Percentiles rank a stretch among this genome's conserved stretches.
These are phyloP conservation scores for Porites rus DNA, from an alignment of 92 coral and sea anemone genomes.

Conservation along the genomic window DNA sequence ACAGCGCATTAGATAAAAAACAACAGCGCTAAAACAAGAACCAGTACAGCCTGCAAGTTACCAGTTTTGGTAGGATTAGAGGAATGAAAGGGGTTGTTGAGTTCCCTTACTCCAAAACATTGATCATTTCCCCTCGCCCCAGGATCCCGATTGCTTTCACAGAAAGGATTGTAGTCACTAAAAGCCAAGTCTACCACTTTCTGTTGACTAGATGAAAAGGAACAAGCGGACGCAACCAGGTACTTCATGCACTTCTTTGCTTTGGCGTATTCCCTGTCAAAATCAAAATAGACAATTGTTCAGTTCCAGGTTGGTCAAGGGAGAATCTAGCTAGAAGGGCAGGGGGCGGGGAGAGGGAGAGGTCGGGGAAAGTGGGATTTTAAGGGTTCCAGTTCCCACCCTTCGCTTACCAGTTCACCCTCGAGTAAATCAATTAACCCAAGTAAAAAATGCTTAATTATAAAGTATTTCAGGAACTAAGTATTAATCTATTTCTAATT, in stretches of 20 bases:
- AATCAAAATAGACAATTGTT: neutral
- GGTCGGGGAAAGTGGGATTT: too few species aligned
- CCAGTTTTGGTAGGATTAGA: neutral
- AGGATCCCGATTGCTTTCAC: slow-evolving; percentile 14
- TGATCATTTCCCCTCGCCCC: slow-evolving; percentile 22
- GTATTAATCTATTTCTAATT: too few species aligned
- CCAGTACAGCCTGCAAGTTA: neutral
- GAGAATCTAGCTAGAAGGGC: too few species aligned
- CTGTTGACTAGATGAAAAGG: neutral
- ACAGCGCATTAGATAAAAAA: neutral
- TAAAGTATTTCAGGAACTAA: too few species aligned
- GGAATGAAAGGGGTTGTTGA: neutral
- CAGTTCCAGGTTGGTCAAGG: neutral
- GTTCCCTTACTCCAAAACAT: slow-evolving; percentile 7
- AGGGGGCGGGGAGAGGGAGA: too few species aligned
- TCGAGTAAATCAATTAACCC: too few species aligned
- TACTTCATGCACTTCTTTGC: slow-evolving; percentile 25
- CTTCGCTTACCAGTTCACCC: too few species aligned
- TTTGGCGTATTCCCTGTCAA: slow-evolving; percentile 22
- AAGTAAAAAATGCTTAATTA: too few species aligned
- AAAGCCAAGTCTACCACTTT: neutral
- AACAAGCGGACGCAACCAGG: slow-evolving; percentile 9
- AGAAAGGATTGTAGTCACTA: slow-evolving; percentile 42
- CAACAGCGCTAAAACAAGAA: neutral
- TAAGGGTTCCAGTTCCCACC: too few species aligned